A percentile compares a stretch with the other conserved stretches of the same genome.
These are phyloP conservation scores for Pungitius pungitius DNA, from an alignment of 2,113 vertebrate genomes.

Conservation along the genomic window DNA sequence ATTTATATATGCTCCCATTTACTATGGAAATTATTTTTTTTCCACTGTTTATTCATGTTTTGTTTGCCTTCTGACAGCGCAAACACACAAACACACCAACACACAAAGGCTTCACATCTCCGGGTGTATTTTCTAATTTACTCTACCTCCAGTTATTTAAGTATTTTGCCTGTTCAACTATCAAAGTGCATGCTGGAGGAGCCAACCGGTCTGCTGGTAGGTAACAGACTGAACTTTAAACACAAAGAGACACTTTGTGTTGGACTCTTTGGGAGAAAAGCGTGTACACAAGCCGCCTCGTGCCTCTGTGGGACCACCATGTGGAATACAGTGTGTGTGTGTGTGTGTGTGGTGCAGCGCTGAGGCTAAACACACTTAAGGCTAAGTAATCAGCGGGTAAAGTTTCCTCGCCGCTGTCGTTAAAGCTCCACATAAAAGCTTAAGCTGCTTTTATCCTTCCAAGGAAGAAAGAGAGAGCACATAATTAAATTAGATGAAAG, in stretches of 20 bases:
- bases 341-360: constrained; percentile 41
- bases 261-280: neutral
- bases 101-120: constrained; percentile 1
- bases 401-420: constrained; percentile 71
- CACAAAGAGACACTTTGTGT: constrained; percentile 32
- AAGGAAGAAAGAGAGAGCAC: constrained; percentile 73
- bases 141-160: neutral
- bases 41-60: neutral
- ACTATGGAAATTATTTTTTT: neutral
- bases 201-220: neutral
- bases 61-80: neutral
- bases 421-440: constrained; percentile 76
- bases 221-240: constrained; percentile 28
- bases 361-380: constrained; percentile 69
- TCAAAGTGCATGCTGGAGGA: neutral
- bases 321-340: constrained; percentile 1
- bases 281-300: neutral
- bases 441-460: constrained; percentile 77
- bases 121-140: neutral
- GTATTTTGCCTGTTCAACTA: neutral
- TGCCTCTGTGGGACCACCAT: neutral
- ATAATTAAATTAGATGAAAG: constrained; percentile 80
- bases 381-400: constrained; percentile 67
- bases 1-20: neutral
- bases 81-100: neutral